Evolutionary conservation across 2,888 invertebrate species (phyloP), one percentile per base, ranked within the genome.

Genomic region (Drosophila kambysellisi): DNA sequence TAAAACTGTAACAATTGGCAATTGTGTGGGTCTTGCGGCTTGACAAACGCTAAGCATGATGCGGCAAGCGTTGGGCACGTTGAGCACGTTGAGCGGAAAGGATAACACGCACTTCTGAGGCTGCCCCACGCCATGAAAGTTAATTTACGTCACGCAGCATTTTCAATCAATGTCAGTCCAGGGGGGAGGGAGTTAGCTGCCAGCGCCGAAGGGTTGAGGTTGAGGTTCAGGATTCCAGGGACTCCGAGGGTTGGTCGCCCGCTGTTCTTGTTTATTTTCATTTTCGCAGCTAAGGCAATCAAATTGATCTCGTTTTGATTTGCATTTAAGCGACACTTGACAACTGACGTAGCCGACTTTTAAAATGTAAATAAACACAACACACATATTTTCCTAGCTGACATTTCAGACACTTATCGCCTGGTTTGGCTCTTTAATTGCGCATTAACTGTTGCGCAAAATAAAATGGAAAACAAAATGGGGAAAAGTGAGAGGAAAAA

Each of bases 131-230:
- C 84, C 83, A 85, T 81, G 81, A 88, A 88, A 89, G 87, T 88
- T 88, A 88, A 88, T 88, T 88, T 87, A 77, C 87, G 89, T 88
- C 87, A 88, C 87, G 83, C 81, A 87, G 89, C 82, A 86, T 88
- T 88, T 89, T 88, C 87, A 89, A 88, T 88, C 87, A 88, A 88
- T 89, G 87, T 89, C 89, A 88, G 76, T 17, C 56, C 37, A 4
- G 63, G 61, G 64, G 62, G 60, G 48, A 25, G 25, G 25, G 25
- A 25, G 20, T 48, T n/a, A n/a, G 43, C 20, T 15, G 46, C 20
- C 8, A 15, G 41, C 6, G 25, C 11, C 56, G 73, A 54, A 76
- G 79, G 79, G 80, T 69, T 73, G 70, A 29, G 43, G 25, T 25
- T 30, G 46, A 46, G 70, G 56, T 29, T 30, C 32, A 30, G 69